Conservation (phyloP, 2,797 vertebrate genomes). For the Sarcophilus harrisii region DNA sequence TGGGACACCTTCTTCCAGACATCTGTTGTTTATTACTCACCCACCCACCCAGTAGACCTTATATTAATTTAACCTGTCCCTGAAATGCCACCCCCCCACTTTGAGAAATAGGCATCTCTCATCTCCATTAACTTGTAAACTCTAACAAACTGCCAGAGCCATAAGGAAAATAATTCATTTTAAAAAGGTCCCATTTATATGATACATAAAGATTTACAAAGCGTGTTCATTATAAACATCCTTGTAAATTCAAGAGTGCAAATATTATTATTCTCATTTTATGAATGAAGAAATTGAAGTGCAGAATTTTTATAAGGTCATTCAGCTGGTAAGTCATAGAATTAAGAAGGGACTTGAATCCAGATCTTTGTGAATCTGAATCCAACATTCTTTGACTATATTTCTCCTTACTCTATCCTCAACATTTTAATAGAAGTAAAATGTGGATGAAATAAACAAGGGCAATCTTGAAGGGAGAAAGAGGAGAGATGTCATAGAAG, state of each 20-base stretch:
- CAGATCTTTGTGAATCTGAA: not conserved
- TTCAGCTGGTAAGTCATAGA: not conserved
- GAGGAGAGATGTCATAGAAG: not conserved
- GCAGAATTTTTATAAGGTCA: not conserved
- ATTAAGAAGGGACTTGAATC: not conserved
- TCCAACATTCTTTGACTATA: not conserved
- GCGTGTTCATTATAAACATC: not conserved
- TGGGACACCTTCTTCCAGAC: not conserved
- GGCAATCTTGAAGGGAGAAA: not conserved
- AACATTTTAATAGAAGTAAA: not conserved
- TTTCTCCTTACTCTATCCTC: not conserved
- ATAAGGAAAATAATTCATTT: not conserved
- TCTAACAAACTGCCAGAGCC: not conserved
- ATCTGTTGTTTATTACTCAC: too few relatives aligned
- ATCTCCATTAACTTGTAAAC: not conserved
- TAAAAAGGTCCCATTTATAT: not conserved
- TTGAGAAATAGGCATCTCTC: not conserved
- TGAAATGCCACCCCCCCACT: not conserved
- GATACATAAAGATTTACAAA: not conserved
- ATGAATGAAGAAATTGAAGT: not conserved
- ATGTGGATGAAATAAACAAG: not conserved
- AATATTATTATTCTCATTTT: not conserved
- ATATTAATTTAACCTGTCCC: not conserved
- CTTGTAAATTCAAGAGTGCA: not conserved
- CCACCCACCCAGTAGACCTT: rapidly evolving